Conservation (phyloP, 2,797 vertebrate species). For the Rhinophrynus dorsalis region DNA sequence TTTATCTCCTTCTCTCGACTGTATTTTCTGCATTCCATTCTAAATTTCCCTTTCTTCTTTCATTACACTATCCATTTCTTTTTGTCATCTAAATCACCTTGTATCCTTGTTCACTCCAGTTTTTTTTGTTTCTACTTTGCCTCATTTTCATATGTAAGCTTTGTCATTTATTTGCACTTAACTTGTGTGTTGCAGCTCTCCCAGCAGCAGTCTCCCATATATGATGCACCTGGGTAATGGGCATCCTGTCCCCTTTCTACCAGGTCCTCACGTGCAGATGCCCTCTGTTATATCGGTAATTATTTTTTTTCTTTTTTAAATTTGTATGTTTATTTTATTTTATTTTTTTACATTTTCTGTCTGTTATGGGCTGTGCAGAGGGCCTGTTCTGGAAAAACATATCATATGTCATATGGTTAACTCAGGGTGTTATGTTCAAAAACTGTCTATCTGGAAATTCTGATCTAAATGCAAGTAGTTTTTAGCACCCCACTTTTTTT, state of each 20-base stretch:
- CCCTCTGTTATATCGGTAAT: slow-evolving; percentile 96
- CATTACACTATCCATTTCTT: neutral
- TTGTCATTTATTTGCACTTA: neutral
- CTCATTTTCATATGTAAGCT: neutral
- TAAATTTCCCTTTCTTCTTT: neutral
- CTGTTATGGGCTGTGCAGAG: too few species aligned
- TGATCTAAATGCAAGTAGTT: too few species aligned
- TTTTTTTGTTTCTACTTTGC: slow-evolving; percentile 22
- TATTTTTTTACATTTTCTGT: too few species aligned
- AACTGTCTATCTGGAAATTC: too few species aligned
- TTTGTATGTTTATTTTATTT: neutral
- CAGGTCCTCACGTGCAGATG: slow-evolving; percentile 88
- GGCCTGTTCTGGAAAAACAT: too few species aligned
- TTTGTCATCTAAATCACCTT: neutral
- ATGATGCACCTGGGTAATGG: slow-evolving; percentile 95
- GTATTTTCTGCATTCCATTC: neutral
- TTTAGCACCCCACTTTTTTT: too few species aligned
- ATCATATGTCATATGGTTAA: too few species aligned
- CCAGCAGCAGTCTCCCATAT: slow-evolving; percentile 82
- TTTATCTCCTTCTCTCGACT: neutral
- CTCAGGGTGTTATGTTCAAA: too few species aligned
- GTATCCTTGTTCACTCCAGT: too few species aligned
- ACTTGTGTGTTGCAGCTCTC: slow-evolving; percentile 77
- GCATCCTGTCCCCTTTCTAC: slow-evolving; percentile 87
- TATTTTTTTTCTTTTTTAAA: neutral